Evolutionary conservation across 2,113 vertebrate species (phyloP).

Genomic region (Myocastor coypus): DNA sequence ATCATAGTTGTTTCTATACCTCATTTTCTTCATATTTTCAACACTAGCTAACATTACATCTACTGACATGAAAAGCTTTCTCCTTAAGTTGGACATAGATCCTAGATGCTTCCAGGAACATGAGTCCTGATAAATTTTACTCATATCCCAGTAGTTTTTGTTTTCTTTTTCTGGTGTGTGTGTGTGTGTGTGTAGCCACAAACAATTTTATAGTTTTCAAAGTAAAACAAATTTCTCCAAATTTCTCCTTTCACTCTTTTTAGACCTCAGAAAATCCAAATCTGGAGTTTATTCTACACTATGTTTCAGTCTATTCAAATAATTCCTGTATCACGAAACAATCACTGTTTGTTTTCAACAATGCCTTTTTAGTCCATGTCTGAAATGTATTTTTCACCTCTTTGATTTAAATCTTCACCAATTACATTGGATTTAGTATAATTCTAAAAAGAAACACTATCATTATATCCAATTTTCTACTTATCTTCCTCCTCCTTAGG

Average conservation of each 20-base stretch:
- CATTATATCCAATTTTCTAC: neutral
- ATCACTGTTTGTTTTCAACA: neutral
- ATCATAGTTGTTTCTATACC: neutral
- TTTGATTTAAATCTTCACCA: conserved; percentile 13
- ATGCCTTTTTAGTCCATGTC: neutral
- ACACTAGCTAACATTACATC: neutral
- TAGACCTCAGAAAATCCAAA: neutral
- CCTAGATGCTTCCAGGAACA: neutral
- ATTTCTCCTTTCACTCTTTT: neutral
- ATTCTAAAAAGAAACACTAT: neutral
- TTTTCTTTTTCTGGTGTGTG: neutral
- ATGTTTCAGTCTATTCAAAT: neutral
- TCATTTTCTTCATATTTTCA: neutral
- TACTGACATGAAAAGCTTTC: neutral
- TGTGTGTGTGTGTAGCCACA: neutral
- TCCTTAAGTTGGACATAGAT: conserved; percentile 34
- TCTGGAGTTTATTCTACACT: neutral
- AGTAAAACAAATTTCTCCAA: neutral
- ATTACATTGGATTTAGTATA: neutral
- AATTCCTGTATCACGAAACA: neutral
- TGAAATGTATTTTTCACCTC: neutral
- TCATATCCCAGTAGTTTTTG: conserved; percentile 6
- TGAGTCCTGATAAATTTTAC: neutral
- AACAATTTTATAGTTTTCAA: neutral
- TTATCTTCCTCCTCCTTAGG: neutral